A percentile compares a stretch with the other conserved stretches of the same genome.
These are phyloP conservation scores for Dicyrtoma fusca DNA, from an alignment of 2,888 invertebrate genomes.

Conservation along the genomic window DNA sequence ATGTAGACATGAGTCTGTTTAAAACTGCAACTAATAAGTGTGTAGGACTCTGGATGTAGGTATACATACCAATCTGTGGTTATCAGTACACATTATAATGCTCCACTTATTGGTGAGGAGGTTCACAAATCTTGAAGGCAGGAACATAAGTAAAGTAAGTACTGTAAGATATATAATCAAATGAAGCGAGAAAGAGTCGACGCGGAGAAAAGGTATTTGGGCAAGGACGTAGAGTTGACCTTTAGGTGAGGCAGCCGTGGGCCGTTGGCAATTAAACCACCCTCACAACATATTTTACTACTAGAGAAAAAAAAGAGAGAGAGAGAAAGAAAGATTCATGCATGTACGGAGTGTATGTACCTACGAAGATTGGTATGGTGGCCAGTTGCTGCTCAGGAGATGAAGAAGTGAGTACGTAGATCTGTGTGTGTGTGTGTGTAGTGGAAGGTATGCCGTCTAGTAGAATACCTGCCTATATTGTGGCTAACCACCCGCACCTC, in stretches of 20 bases:
- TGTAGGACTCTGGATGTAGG: not conserved
- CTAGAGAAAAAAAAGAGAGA: slow-evolving; percentile 24
- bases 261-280: slow-evolving; percentile 57
- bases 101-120: slow-evolving; percentile 33
- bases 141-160: not conserved
- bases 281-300: slow-evolving; percentile 55
- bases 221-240: slow-evolving; percentile 57
- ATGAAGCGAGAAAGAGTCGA: slow-evolving; percentile 41
- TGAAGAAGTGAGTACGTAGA: no score
- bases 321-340: no score
- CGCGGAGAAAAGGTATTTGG: slow-evolving; percentile 53
- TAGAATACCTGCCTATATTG: slow-evolving; percentile 35
- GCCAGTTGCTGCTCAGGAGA: no score
- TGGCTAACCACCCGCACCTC: slow-evolving; percentile 57
- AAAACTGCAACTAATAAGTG: no score
- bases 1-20: no score
- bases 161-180: slow-evolving; percentile 43
- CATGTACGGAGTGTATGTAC: not conserved
- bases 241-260: slow-evolving; percentile 57
- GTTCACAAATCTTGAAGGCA: slow-evolving; percentile 21
- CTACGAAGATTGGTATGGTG: no score
- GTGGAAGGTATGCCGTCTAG: not conserved
- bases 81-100: slow-evolving; percentile 18
- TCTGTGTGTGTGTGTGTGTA: no score
- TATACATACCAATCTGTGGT: no score